phyloP scores from a whole-genome alignment of 2,797 vertebrate species.

The Poeciliopsis presidionis region DNA sequence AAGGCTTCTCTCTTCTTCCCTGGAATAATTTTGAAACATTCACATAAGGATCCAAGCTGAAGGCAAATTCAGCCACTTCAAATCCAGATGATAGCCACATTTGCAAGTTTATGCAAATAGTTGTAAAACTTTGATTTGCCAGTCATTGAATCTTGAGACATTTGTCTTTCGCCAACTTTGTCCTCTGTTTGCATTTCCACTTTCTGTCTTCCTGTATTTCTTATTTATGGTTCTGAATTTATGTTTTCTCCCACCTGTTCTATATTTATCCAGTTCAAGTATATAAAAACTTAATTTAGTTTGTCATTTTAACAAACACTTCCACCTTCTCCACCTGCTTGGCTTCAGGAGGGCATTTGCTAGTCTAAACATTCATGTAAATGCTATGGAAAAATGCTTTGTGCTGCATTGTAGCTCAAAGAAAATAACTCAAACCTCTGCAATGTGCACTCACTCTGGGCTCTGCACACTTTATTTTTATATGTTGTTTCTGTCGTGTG shows the following conservation, averaged over 20 bases:
- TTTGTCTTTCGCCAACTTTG: accelerated
- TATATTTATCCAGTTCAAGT: not conserved
- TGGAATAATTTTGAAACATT: slow-evolving; percentile 70
- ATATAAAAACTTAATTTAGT: slow-evolving; percentile 10
- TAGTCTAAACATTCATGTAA: slow-evolving; percentile 85
- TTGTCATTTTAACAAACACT: slow-evolving; percentile 21
- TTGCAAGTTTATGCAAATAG: slow-evolving; percentile 83
- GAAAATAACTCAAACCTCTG: slow-evolving; percentile 48
- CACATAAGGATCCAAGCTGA: slow-evolving; percentile 57
- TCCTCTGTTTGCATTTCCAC: not conserved
- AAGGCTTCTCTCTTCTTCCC: slow-evolving; percentile 27
- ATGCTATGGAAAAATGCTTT: slow-evolving; percentile 81
- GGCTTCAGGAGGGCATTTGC: slow-evolving; percentile 77
- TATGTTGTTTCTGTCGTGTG: slow-evolving; percentile 46
- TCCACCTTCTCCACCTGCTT: slow-evolving; percentile 69
- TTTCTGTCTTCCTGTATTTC: not conserved
- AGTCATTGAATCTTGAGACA: slow-evolving; percentile 29
- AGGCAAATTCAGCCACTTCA: slow-evolving; percentile 70
- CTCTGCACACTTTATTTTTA: slow-evolving; percentile 1
- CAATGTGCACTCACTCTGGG: slow-evolving; percentile 16
- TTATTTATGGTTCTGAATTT: accelerated
- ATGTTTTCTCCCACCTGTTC: accelerated
- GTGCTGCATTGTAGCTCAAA: slow-evolving; percentile 63
- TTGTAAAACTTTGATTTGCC: slow-evolving; percentile 74
- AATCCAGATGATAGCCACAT: slow-evolving; percentile 72